These are phyloP conservation scores for Melipona bicolor DNA, from an alignment of 2,888 invertebrate species.

Conservation along the genomic window DNA sequence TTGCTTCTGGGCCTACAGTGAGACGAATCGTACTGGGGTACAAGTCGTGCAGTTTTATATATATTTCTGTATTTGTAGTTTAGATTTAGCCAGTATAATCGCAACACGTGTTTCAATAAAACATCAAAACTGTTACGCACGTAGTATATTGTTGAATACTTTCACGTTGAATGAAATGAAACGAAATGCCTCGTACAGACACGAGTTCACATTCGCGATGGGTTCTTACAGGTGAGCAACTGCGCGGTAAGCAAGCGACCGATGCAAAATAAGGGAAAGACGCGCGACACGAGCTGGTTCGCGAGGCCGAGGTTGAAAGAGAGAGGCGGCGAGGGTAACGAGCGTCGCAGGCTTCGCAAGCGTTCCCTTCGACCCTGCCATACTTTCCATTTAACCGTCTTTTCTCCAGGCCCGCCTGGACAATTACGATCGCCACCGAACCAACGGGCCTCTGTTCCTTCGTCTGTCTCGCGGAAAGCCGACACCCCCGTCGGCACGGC, in stretches of 20 bases:
- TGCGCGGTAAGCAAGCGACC: neutral
- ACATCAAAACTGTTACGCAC: too few relatives aligned
- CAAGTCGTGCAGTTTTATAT: too few relatives aligned
- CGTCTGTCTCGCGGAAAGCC: conserved; percentile 24
- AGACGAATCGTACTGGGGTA: too few relatives aligned
- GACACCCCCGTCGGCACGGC: conserved; percentile 10
- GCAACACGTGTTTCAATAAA: too few relatives aligned
- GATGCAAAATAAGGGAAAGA: neutral
- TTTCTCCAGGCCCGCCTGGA: conserved; percentile 2
- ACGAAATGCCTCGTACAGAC: too few relatives aligned
- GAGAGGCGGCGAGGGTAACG: conserved; percentile 7
- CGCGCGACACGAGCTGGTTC: conserved; percentile 3
- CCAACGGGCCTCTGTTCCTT: conserved; percentile 35
- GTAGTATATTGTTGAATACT: too few relatives aligned
- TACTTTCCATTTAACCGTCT: neutral
- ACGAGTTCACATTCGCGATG: too few relatives aligned
- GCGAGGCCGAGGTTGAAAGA: neutral
- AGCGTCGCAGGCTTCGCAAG: neutral
- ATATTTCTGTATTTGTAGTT: too few relatives aligned
- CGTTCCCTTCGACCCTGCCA: neutral
- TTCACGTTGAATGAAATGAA: too few relatives aligned
- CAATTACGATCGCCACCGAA: conserved; percentile 61
- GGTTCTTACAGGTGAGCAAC: too few relatives aligned
- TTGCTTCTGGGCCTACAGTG: too few relatives aligned
- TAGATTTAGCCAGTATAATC: too few relatives aligned